Evolutionary conservation across 2,113 vertebrate genomes (phyloP), one percentile per base, ranked within the genome.

Genomic region (Mola mola): DNA sequence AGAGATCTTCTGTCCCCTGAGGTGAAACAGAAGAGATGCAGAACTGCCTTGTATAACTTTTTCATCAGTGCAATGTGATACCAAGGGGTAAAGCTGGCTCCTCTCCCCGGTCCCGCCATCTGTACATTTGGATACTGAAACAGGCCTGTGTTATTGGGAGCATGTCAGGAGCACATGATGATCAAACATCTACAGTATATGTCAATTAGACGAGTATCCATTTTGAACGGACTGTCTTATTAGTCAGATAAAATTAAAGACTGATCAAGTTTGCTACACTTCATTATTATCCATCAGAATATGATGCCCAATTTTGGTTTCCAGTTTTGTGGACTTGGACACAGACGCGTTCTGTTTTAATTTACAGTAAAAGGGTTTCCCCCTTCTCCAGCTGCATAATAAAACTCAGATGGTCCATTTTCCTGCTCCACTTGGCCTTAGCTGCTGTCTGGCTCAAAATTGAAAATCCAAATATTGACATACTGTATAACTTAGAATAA

Each of bases 61-160:
- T 86, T 85, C 78, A 88, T 85, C 57, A 61, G 33, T 65, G 71
- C 82, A 49, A 57, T 50, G 64, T 68, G 75, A 80, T 62, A 56
- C 25, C 71, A 84, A 80, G 84, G 73, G 75, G 47, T 65, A 79
- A 36, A 9, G 40, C 69, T 88, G 76, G 68, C 72, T 46, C 16
- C 43, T 19, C 48, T 60, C 53, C 52, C 50, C 60, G 64, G 60
- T 81, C 38, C 22, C 41, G 37, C 82, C 81, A 87, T 84, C 84
- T 87, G 84, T 73, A 55, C 62, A 40, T 62, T 52, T 79, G 53
- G 59, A 62, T 10, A n/a, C 52, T 17, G 31, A 41, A 78, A 25
- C 58, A 79, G 42, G 38, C 28, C 5, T 13, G 24, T 36, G 42
- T 63, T 63, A 3, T n/a, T 37, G 21, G 60, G 40, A 56, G 25